Evolutionary conservation across 2,113 vertebrate species (phyloP).

Genomic region (Rhinichthys klamathensis): DNA sequence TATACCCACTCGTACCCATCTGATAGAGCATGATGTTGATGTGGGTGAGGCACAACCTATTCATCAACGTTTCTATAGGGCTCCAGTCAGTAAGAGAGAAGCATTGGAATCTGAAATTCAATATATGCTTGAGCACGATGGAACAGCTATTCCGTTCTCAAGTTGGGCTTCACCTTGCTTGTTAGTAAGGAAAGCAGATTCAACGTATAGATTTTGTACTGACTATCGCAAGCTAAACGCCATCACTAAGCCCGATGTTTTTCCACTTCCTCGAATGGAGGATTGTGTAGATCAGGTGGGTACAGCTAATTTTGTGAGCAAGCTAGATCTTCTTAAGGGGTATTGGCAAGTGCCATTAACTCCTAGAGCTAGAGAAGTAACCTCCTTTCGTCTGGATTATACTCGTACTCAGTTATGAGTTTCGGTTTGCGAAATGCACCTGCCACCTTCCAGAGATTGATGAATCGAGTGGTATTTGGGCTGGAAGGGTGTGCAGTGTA

Average conservation of each 20-base stretch:
- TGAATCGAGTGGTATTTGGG: too few relatives aligned
- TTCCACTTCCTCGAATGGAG: neutral
- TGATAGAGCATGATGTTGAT: neutral
- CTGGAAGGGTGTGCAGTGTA: too few relatives aligned
- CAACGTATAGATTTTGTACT: neutral
- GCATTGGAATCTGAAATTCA: neutral
- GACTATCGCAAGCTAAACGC: neutral
- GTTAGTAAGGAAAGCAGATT: neutral
- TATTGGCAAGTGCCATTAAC: too few relatives aligned
- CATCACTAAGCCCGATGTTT: neutral
- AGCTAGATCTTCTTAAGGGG: too few relatives aligned
- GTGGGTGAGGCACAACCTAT: neutral
- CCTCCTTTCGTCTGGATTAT: too few relatives aligned
- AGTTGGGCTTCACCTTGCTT: conserved; percentile 12
- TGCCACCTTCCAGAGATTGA: too few relatives aligned
- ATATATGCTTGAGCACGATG: neutral
- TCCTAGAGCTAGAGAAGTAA: too few relatives aligned
- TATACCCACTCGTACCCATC: neutral
- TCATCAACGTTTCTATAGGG: neutral
- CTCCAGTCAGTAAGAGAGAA: neutral
- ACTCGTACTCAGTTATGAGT: too few relatives aligned
- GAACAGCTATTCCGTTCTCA: neutral
- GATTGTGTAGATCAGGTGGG: neutral
- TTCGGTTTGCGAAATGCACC: too few relatives aligned
- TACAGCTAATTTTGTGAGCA: too few relatives aligned